Conservation (phyloP, 1,140 invertebrate genomes). For the Eumaeus atala region DNA sequence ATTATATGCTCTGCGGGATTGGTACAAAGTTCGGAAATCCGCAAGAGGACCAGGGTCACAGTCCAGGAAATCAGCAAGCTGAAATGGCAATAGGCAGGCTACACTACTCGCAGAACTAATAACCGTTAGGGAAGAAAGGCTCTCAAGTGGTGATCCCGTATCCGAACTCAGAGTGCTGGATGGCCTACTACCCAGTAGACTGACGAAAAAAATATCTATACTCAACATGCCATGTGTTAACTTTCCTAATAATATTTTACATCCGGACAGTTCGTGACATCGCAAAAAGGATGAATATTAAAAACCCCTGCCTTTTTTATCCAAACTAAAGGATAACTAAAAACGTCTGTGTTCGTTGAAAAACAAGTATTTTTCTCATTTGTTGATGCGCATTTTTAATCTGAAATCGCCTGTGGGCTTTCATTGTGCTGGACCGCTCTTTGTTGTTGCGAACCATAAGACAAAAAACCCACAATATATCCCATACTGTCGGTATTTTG, state of each 20-base stretch:
- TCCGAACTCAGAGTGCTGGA: too few relatives aligned
- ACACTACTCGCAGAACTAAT: too few relatives aligned
- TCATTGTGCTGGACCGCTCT: constrained; percentile 29
- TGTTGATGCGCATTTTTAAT: constrained; percentile 29
- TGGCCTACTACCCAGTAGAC: too few relatives aligned
- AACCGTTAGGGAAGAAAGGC: too few relatives aligned
- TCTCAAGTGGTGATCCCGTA: too few relatives aligned
- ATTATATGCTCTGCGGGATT: too few relatives aligned
- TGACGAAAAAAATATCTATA: too few relatives aligned
- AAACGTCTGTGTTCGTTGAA: constrained; percentile 2
- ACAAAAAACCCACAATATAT: constrained; percentile 12
- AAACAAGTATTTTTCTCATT: constrained; percentile 10
- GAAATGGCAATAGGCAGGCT: too few relatives aligned
- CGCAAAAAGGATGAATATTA: constrained; percentile 8
- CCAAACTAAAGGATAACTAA: constrained; percentile 11
- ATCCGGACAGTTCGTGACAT: background rate
- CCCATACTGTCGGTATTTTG: constrained; percentile 12
- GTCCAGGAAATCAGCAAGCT: too few relatives aligned
- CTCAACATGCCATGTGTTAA: too few relatives aligned
- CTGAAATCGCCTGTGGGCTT: constrained; percentile 28
- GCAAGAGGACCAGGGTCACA: too few relatives aligned
- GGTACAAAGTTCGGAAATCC: too few relatives aligned
- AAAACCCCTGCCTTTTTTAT: background rate
- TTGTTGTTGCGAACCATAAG: constrained; percentile 21
- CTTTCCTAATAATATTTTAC: background rate